Percentiles rank a stretch among this genome's conserved stretches.
Conservation (phyloP, 2,888 invertebrate species). For the Psylliodes chrysocephalus region DNA sequence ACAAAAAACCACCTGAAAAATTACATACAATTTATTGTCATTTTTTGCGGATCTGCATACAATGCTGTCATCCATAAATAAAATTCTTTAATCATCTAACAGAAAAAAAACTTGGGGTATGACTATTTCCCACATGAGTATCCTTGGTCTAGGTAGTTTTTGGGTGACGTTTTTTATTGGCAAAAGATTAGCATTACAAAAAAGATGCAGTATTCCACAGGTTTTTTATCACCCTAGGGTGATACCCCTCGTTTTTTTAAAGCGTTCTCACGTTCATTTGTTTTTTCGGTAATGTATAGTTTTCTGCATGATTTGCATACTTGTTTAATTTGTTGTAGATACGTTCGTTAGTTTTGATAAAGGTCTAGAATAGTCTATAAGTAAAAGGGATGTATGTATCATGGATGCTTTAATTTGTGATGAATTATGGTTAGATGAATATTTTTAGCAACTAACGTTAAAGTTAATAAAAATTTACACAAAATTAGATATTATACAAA, state of each 20-base stretch:
- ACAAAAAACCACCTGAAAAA: conserved; percentile 56
- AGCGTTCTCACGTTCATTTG: conserved; percentile 27
- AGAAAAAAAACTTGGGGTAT: conserved; percentile 53
- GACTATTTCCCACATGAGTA: conserved; percentile 54
- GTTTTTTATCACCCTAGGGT: conserved; percentile 30
- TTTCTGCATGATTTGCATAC: conserved; percentile 15
- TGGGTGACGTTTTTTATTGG: conserved; percentile 28
- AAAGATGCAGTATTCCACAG: conserved; percentile 29
- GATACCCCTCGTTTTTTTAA: conserved; percentile 32
- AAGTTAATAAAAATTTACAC: too few species aligned
- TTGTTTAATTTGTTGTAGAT: conserved; percentile 20
- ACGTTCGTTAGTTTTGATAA: not conserved
- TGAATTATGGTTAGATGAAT: too few species aligned
- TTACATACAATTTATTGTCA: conserved; percentile 58
- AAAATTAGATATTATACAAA: too few species aligned
- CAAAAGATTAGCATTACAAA: conserved; percentile 38
- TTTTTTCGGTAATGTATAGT: conserved; percentile 8
- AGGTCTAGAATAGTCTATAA: not conserved
- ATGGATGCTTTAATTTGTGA: too few species aligned
- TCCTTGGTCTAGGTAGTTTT: conserved; percentile 30
- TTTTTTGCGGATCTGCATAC: conserved; percentile 50
- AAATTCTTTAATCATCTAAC: conserved; percentile 39
- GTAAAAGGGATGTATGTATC: too few species aligned
- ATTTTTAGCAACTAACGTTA: too few species aligned
- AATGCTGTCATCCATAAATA: conserved; percentile 38